phyloP scores from a whole-genome alignment of 2,797 vertebrate genomes.

The Parauchenoglanis punctatus region DNA sequence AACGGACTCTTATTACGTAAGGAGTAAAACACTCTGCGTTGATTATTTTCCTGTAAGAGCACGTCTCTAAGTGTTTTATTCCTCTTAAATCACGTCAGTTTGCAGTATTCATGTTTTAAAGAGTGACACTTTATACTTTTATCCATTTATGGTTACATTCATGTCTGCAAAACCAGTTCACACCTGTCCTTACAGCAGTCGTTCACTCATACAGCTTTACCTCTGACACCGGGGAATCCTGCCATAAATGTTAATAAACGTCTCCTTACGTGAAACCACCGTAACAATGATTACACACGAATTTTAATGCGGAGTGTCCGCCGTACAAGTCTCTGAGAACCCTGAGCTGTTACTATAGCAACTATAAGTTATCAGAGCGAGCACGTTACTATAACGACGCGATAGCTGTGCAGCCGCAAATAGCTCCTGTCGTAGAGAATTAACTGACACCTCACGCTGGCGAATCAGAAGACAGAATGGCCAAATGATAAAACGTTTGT shows the following conservation, averaged over 20 bases:
- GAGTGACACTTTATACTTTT: neutral
- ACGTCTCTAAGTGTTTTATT: neutral
- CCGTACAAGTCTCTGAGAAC: neutral
- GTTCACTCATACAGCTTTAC: neutral
- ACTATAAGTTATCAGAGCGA: neutral
- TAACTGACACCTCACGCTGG: neutral
- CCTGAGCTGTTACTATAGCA: neutral
- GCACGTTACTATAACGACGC: neutral
- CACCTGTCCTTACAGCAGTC: neutral
- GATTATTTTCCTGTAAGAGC: too few species aligned
- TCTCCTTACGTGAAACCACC: neutral
- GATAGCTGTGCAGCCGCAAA: neutral
- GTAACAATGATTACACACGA: neutral
- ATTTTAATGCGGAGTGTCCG: neutral
- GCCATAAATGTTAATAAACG: neutral
- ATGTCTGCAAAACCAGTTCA: neutral
- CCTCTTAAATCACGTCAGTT: neutral
- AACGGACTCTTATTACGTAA: neutral
- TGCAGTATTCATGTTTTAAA: too few species aligned
- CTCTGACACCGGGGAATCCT: neutral
- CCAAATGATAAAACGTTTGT: neutral
- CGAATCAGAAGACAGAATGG: neutral
- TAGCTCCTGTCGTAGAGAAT: neutral
- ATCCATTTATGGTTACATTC: neutral
- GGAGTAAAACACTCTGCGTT: neutral